Base-by-base conservation (phyloP, 2,113 vertebrate species). In the Poeciliopsis prolifica region DNA sequence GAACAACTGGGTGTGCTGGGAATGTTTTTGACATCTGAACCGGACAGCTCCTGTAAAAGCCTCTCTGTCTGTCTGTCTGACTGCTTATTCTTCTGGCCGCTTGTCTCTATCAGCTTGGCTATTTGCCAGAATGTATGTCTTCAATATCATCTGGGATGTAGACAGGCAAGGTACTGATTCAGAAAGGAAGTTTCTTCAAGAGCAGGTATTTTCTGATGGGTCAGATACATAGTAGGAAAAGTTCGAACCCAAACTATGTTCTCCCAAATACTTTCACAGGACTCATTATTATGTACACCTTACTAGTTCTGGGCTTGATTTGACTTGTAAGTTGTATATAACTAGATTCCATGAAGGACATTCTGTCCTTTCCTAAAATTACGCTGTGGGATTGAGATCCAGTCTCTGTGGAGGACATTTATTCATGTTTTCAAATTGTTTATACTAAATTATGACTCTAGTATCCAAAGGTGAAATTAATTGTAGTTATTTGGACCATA, bases 21-120 rank as follows among this genome's bases (percentile, higher is more conserved):
- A 91, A 63, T 65, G 89, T 75, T 79, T 58, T 79, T 91, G 85
- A 91, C 87, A 90, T 76, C 28, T 61, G 73, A 83, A 86, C 83
- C 58, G 11, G 28, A 68, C 75, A 84, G 81, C 81, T 82, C 76
- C 78, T 78, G 75, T 70, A 79, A 72, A 58, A 58, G 74, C 69
- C 83, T 82, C 58, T 77, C 33, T 1, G 7, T 35, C 40, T 5
- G 84, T 80, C 78, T 42, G 82, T 76, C 81, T 76, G 75, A 42
- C 60, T 72, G 78, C 70, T 65, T 70, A 61, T 28, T 44, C 77
- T 71, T 78, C 70, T 84, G 72, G 65, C 68, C 63, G 65, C 44
- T 73, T 75, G 68, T 72, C 70, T 81, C 48, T 69, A 71, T 77
- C 42, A 75, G 68, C 65, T 54, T 44, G 60, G 29, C 68, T 70